Evolutionary conservation across 1,140 invertebrate species (phyloP).

Genomic region (Globodera ellingtonae): DNA sequence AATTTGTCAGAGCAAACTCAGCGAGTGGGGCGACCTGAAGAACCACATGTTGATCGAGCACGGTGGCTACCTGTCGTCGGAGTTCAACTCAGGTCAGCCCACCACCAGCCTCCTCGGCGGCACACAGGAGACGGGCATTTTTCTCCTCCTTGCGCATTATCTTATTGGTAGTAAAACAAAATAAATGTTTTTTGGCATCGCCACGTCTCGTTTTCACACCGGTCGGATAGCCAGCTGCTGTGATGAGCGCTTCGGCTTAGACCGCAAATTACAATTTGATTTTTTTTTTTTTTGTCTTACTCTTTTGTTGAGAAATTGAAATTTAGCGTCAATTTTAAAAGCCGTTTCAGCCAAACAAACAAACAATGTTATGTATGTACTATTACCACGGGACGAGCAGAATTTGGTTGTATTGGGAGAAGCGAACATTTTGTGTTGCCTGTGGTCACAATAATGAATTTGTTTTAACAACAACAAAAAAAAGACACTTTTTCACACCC

Average conservation of each 20-base stretch:
- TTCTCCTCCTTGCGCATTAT: too few relatives aligned
- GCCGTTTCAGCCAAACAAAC: neutral
- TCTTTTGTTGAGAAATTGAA: neutral
- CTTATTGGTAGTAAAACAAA: neutral
- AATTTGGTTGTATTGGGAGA: slow-evolving; percentile 1
- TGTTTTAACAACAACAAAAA: neutral
- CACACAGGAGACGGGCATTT: too few relatives aligned
- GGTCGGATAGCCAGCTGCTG: neutral
- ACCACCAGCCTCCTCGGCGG: too few relatives aligned
- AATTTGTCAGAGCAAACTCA: slow-evolving; percentile 58
- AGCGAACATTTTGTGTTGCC: neutral
- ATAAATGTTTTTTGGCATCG: slow-evolving; percentile 21
- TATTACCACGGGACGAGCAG: neutral
- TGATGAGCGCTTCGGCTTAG: neutral
- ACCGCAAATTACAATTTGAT: neutral
- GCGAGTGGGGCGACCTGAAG: slow-evolving; percentile 62
- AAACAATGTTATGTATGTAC: neutral
- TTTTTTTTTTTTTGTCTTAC: too few relatives aligned
- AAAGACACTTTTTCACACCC: neutral
- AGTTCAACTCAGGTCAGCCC: slow-evolving; percentile 54
- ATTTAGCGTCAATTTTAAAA: neutral
- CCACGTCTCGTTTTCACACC: neutral
- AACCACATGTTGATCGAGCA: slow-evolving; percentile 62
- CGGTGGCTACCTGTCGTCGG: slow-evolving; percentile 62
- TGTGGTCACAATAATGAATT: neutral